Evolutionary conservation across 2,888 invertebrate genomes (phyloP), one percentile per base, ranked within the genome.

Genomic region (Xestia ashworthii): DNA sequence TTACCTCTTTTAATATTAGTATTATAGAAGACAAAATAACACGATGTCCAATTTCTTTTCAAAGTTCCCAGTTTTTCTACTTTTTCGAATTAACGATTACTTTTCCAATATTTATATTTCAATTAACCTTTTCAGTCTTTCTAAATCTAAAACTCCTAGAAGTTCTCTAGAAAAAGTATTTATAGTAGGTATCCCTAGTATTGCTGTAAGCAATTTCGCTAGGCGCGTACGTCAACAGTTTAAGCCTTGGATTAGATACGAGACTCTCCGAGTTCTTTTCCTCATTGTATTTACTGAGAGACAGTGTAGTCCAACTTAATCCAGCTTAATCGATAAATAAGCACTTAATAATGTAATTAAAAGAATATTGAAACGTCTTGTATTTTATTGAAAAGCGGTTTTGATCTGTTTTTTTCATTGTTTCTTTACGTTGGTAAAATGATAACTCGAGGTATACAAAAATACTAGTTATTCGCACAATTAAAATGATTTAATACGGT

Each of bases 241-340:
- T 84, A 87, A 85, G 76, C 85, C 74, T n/a, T 60, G 80, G 87
- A 88, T 88, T 84, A 86, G 83, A 74, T 78, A 75, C 32, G 65
- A 84, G 76, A 73, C 74, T 79, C 72, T 82, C 71, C 70, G 70
- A 67, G 75, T 84, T 78, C 77, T 88, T 88, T 85, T 80, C 81
- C 80, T 88, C 77, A 75, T 84, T 87, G 80, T 84, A 83, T 86
- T 85, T 78, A 78, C 80, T 73, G 82, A 77, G 74, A 84, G 84
- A 64, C 83, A 79, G 74, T 81, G 78, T 83, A 85, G 87, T 80
- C 83, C 78, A 66, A 65, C 73, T 78, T 88, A 88, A 88, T 88
- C 83, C 67, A 73, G 73, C 78, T 71, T 77, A 77, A 86, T 78
- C 85, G 68, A 77, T 81, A 81, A 82, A 78, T 83, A 83, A 73